Conservation (phyloP, 1,140 invertebrate species). For the Thaumetopoea pityocampa region DNA sequence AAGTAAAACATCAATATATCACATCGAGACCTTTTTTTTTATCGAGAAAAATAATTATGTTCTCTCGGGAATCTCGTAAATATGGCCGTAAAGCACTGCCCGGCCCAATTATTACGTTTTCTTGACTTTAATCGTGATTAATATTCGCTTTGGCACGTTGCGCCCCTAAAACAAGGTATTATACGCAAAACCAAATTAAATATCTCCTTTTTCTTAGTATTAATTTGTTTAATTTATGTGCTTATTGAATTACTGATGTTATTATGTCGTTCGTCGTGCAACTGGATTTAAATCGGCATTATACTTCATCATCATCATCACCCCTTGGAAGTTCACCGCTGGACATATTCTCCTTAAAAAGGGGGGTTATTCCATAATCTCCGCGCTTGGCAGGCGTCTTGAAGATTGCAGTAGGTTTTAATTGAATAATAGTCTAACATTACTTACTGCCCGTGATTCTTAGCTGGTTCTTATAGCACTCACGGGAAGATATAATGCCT, state of each 20-base stretch:
- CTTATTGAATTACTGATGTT: conserved; percentile 2
- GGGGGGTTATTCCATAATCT: too few relatives aligned
- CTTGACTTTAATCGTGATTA: conserved; percentile 56
- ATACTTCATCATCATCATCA: too few relatives aligned
- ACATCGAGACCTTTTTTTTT: conserved; percentile 50
- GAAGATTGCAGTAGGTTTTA: too few relatives aligned
- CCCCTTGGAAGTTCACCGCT: too few relatives aligned
- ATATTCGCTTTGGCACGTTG: conserved; percentile 31
- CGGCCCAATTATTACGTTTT: conserved; percentile 53
- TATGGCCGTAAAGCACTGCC: conserved; percentile 48
- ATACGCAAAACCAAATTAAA: conserved; percentile 14
- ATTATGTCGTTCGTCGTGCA: too few relatives aligned
- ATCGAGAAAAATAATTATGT: conserved; percentile 49
- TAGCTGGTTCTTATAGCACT: too few relatives aligned
- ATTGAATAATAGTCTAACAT: too few relatives aligned
- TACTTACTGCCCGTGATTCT: too few relatives aligned
- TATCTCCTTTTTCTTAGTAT: conserved; percentile 6
- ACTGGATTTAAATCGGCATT: background rate
- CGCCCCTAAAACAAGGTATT: conserved; percentile 24
- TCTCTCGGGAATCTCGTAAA: conserved; percentile 49
- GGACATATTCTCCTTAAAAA: too few relatives aligned
- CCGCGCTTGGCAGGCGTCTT: too few relatives aligned
- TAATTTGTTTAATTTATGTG: background rate
- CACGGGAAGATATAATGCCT: too few relatives aligned
- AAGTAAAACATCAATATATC: conserved; percentile 45